Evolutionary conservation across 30 jellyfish, hydroid and myxozoan genomes (phyloP), one percentile per base, ranked within the genome.

Genomic region (Chrysaora quinquecirrha): DNA sequence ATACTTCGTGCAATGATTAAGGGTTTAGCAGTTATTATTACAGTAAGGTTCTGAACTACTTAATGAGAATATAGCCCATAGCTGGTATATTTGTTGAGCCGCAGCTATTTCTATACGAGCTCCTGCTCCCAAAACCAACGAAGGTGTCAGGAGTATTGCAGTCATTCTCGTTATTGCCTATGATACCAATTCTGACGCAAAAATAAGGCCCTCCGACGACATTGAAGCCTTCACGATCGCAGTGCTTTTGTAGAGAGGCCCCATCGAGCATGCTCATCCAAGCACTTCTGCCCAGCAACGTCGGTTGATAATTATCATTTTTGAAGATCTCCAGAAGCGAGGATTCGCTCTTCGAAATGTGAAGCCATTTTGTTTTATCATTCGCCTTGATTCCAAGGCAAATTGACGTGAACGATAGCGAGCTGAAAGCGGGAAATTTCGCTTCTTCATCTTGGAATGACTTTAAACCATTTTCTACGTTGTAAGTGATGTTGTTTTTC

Each of bases 151-250:
- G 93, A 3, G 73, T 18, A 3, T 0, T n/a, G 80, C 93, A 82
- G 14, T 82, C 86, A 27, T 70, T 69, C 70, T 82, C 81, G 62
- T 82, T 73, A 32, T 82, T 82, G 10, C 56, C 93, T 49, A 82
- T 22, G 34, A 65, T 23, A 0, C 93, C 90, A 34, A 79, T 79
- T 52, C 90, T 72, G 35, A 25, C 14, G 3, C 47, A 20, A 0
- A 1, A 50, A 0, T 66, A 70, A 1, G 9, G 43, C 1, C n/a
- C 31, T 23, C 48, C 46, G n/a, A n/a, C n/a, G 34, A 72, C 93
- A 63, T 82, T 70, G 66, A 70, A 43, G 0, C 93, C 93, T 22
- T 82, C 86, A 23, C 80, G 79, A 38, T 82, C 70, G 64, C 93
- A 82, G 66, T 70, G 21, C 11, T 10, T 61, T 69, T 82, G 93